A percentile compares a stretch with the other conserved stretches of the same genome.
These are phyloP conservation scores for Verasper variegatus DNA, from an alignment of 2,113 vertebrate genomes.

Conservation along the genomic window DNA sequence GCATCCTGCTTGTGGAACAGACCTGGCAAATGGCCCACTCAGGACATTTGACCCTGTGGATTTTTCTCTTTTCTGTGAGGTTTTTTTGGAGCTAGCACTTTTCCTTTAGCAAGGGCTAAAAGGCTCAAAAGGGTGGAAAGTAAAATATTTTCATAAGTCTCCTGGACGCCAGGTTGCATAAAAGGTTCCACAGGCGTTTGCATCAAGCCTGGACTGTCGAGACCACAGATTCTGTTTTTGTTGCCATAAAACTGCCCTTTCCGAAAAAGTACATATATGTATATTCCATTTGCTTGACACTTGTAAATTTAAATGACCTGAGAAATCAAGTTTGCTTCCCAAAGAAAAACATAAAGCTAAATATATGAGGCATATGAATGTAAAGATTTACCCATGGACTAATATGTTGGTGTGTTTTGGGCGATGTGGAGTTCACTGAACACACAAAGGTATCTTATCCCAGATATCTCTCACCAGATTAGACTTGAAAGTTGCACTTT, in stretches of 20 bases:
- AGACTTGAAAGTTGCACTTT: not conserved
- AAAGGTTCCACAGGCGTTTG: conserved; percentile 93
- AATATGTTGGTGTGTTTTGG: not conserved
- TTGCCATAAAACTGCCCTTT: conserved; percentile 88
- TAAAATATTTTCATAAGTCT: conserved; percentile 97
- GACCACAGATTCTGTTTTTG: conserved; percentile 92
- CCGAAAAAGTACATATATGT: conserved; percentile 73
- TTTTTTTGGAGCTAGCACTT: conserved; percentile 74
- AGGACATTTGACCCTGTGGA: conserved; percentile 82
- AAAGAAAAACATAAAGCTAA: conserved; percentile 74
- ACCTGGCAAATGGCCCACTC: conserved; percentile 80
- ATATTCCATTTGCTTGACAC: conserved; percentile 88
- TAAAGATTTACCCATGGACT: conserved; percentile 38
- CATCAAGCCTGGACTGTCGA: conserved; percentile 89
- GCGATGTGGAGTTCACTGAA: conserved; percentile 6
- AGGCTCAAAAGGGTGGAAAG: conserved; percentile 94
- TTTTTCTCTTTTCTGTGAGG: conserved; percentile 75
- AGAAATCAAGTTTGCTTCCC: conserved; percentile 85
- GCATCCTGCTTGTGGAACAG: conserved; percentile 74
- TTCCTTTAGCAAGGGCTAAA: conserved; percentile 81
- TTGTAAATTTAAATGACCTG: conserved; percentile 89
- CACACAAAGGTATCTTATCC: not conserved
- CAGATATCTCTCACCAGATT: not conserved
- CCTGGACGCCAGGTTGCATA: conserved; percentile 94
- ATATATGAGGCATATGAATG: conserved; percentile 52